Evolutionary conservation across 2,113 vertebrate species (phyloP), one percentile per base, ranked within the genome.

Genomic region (Chamaetylas fuelleborni): DNA sequence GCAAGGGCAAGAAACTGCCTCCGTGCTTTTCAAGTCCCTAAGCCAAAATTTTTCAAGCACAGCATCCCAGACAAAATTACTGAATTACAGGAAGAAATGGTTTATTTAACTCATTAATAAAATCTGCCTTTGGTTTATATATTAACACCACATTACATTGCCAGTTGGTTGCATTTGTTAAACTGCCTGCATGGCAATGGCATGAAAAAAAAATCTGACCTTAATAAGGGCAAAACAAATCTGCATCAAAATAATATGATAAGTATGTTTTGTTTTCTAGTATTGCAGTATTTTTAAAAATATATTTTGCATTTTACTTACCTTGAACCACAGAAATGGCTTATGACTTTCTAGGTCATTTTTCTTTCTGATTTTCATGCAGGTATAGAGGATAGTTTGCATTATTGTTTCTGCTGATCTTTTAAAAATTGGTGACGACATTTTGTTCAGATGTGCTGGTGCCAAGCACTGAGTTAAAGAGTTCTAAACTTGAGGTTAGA

Each of bases 401-500:
- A 26, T 86, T 83, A 29, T 58, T 78, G 4, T 88, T 95, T 53
- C 56, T 73, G 28, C 13, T 88, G 50, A 36, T 77, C 92, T 83
- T 86, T 0, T 0, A 36, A 87, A 78, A 80, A 45, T 4, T 28
- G 19, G 6, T 74, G 69, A 7, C 25, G 61, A 13, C 11, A 81
- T 67, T 90, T 87, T 83, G 9, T 78, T 91, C 54, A 64, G 26
- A 53, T 64, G 9, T 76, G 8, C 38, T 78, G 29, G 11, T 78
- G 43, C 38, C 43, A 91, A 67, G 65, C 65, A 58, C 56, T 93
- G 57, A 85, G 11, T 91, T 76, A 71, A 42, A 89, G 62, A 88
- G 36, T 36, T 85, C 31, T 61, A 34, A 82, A 80, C 34, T 20
- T 71, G 43, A 85, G 19, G 22, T 79, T 81, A 76, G 57, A 91